Evolutionary conservation across 2,797 vertebrate species (phyloP), one percentile per base, ranked within the genome.

Genomic region (Strix occidentalis): DNA sequence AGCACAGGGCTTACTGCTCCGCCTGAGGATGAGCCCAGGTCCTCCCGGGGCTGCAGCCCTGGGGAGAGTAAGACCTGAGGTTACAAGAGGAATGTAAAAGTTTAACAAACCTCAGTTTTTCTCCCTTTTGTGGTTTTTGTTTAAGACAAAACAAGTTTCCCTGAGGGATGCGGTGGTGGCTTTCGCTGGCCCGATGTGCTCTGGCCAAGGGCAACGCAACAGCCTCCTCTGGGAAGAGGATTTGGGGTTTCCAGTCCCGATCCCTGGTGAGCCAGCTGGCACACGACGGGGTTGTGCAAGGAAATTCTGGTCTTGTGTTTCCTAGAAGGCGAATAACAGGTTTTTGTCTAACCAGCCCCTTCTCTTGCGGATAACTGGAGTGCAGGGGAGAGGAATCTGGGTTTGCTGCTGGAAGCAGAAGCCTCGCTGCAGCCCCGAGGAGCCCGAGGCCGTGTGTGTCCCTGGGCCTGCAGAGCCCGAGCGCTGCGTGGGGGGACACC

Each of bases 401-500:
- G 31, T 13, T 45, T 24, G 46, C n/a, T 54, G 20, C 57, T 29
- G 5, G 39, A 14, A 41, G 61, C 33, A 66, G 39, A 29, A 41
- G 33, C 15, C 41, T 23, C 10, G 0, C 8, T 6, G 64, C 13
- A 57, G 26, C 8, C 8, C 60, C 8, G 3, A 24, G 33, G 58
- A 50, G 18, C 41, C n/a, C 1, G 4, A 20, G 87, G 33, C 2
- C 19, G 2, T 7, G 28, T 15, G 37, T 28, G 46, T 26, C 24
- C 4, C 2, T 3, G 28, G 46, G 8, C 37, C 33, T 9, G 13
- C 4, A 13, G 16, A 10, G 28, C 39, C 26, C 16, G 1, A 4
- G 25, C 8, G 1, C 78, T 18, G n/a, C 1, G 17, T 1, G 2
- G 3, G 21, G 20, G 19, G 43, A 37, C 4, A 11, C 8, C 3